Evolutionary conservation across 2,797 vertebrate genomes (phyloP).

Genomic region (Smutsia gigantea): DNA sequence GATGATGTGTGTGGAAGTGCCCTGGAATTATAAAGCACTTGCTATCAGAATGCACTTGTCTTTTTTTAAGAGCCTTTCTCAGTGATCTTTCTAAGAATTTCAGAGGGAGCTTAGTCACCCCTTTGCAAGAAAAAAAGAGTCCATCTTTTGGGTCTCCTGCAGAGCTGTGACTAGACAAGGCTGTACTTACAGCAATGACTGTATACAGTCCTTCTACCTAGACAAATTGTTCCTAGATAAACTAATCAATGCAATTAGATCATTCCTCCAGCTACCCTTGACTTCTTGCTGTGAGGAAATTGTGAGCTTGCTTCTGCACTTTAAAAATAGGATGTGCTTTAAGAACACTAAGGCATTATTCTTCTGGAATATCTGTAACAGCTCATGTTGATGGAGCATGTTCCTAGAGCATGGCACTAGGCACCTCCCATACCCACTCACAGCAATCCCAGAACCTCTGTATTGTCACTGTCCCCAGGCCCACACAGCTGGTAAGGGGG

Average conservation of each 20-base stretch:
- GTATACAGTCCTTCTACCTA: not conserved
- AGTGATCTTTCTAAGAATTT: not conserved
- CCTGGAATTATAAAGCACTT: not conserved
- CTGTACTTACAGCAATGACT: not conserved
- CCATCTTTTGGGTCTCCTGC: not conserved
- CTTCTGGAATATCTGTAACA: not conserved
- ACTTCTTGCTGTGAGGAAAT: conserved; percentile 5
- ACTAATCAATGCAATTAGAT: not conserved
- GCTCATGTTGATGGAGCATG: not conserved
- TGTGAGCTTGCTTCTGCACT: not conserved
- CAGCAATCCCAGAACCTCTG: not conserved
- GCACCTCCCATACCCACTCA: not conserved
- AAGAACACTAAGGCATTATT: not conserved
- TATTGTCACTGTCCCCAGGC: not conserved
- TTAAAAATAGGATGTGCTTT: not conserved
- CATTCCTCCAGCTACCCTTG: not conserved
- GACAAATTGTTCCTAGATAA: not conserved
- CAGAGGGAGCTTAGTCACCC: not conserved
- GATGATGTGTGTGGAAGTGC: not conserved
- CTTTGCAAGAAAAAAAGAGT: not conserved
- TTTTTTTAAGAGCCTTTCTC: conserved; percentile 19
- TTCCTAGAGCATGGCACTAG: not conserved
- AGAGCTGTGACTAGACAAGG: not conserved
- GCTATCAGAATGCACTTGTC: not conserved
- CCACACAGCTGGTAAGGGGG: not conserved